Percentiles rank a stretch among this genome's conserved stretches.
phyloP scores from a whole-genome alignment of 2,888 invertebrate species.

The Ichneumoninae sp. region DNA sequence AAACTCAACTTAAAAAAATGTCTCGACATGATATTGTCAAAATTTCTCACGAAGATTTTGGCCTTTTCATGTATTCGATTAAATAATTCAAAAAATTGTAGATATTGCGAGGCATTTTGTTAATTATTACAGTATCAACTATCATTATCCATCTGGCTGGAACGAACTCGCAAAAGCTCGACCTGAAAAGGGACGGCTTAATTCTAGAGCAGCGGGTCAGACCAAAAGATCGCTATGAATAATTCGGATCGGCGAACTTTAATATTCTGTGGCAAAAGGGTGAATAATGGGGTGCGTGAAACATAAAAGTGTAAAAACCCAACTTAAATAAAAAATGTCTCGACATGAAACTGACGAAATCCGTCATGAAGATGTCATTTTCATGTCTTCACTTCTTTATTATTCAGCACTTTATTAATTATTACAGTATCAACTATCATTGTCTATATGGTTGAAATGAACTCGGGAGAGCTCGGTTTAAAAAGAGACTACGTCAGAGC shows the following conservation, averaged over 20 bases:
- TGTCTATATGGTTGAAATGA: constrained; percentile 3
- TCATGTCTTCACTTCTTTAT: neutral
- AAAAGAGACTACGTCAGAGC: neutral
- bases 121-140: constrained; percentile 17
- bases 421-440: neutral
- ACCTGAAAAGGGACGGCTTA: neutral
- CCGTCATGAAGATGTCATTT: neutral
- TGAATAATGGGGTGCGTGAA: neutral
- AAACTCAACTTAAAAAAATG: neutral
- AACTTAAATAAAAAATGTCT: neutral
- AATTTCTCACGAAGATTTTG: neutral
- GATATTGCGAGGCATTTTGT: neutral
- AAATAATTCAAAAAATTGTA: neutral
- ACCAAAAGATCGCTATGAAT: neutral
- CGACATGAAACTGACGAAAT: too few species aligned
- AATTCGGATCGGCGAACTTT: neutral
- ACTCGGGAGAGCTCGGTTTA: neutral
- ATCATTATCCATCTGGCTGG: neutral
- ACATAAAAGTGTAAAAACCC: neutral
- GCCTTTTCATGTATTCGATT: neutral
- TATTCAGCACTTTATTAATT: neutral
- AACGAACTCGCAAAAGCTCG: neutral
- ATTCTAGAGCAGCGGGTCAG: neutral
- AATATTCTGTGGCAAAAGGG: neutral
- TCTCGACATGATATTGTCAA: neutral